Evolutionary conservation across 2,888 invertebrate species (phyloP), one percentile per base, ranked within the genome.

Genomic region (Helleia helle): DNA sequence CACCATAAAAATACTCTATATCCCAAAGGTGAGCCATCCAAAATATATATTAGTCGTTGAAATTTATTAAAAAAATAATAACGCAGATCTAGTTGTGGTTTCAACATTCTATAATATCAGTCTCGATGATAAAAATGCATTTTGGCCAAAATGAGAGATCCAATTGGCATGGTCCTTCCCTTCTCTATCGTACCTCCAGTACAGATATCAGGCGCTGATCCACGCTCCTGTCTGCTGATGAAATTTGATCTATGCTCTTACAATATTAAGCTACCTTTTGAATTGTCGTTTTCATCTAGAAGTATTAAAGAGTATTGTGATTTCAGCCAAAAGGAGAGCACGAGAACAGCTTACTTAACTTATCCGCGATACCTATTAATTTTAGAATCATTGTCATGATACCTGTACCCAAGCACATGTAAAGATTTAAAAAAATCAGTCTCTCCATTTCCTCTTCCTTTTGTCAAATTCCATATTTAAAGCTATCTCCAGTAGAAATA

Each of bases 61-160:
- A 65, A 66, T 70, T 68, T 67, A 70, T 71, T 22, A 29, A 68
- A 64, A 79, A 79, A 81, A 79, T 73, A 76, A 77, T 74, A 71
- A 76, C 79, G 74, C 79, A 74, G 77, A 71, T 80, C 77, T 79
- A 74, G 69, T 71, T 79, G 76, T 71, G 65, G 68, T 71, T 68
- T 77, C 73, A 72, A 75, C 75, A 66, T 70, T 71, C 71, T 81
- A 81, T 63, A 63, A 69, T 73, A 83, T 83, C 83, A 83, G 84
- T 84, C 83, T 84, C 80, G 75, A 75, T 73, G 68, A 71, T 74
- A 65, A 68, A 76, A 77, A 81, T 74, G 77, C 75, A 62, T 75
- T 81, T 81, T 83, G 83, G 83, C 83, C 80, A 68, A 77, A 72
- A 71, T 63, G 77, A 81, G 81, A 76, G 65, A 71, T 74, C 76